These are phyloP conservation scores for Bicyclus anynana DNA, from an alignment of 1,140 invertebrate species.

Conservation along the genomic window DNA sequence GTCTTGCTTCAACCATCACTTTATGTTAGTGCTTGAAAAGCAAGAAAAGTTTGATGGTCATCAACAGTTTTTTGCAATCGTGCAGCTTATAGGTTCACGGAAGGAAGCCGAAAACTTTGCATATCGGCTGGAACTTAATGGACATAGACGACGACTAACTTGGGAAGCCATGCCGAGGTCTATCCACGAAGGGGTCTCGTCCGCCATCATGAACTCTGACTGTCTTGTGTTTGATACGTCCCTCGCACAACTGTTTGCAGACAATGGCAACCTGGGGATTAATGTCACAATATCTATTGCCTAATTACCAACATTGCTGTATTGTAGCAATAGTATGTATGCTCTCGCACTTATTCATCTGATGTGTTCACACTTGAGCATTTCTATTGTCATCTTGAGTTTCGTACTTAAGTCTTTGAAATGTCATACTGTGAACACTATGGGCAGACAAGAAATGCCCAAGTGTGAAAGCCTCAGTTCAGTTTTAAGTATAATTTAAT, in stretches of 20 bases:
- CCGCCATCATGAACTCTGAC: conserved; percentile 98
- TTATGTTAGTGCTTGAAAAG: conserved; percentile 99
- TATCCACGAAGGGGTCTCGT: conserved; percentile 98
- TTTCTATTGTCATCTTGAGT: background rate
- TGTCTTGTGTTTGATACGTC: conserved; percentile 99
- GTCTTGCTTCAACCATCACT: conserved; percentile 98
- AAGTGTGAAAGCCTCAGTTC: background rate
- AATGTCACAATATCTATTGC: conserved; percentile 99
- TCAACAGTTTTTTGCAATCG: conserved; percentile 99
- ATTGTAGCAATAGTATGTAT: conserved; percentile 24
- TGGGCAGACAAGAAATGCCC: background rate
- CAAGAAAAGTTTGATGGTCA: conserved; percentile 99
- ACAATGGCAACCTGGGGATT: conserved; percentile 99
- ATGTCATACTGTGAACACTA: no score
- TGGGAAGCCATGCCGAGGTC: conserved; percentile 99
- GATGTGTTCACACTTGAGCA: background rate
- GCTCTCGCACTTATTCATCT: conserved; percentile 8
- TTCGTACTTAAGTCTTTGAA: no score
- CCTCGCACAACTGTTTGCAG: conserved; percentile 98
- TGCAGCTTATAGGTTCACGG: conserved; percentile 98
- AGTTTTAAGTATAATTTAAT: conserved; percentile 13
- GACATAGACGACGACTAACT: conserved; percentile 93
- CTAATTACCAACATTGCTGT: conserved; percentile 59
- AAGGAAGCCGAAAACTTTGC: conserved; percentile 99
- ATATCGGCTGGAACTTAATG: conserved; percentile 98